Evolutionary conservation across 2,113 vertebrate genomes (phyloP), one percentile per base, ranked within the genome.

Genomic region (Hydropotes inermis): DNA sequence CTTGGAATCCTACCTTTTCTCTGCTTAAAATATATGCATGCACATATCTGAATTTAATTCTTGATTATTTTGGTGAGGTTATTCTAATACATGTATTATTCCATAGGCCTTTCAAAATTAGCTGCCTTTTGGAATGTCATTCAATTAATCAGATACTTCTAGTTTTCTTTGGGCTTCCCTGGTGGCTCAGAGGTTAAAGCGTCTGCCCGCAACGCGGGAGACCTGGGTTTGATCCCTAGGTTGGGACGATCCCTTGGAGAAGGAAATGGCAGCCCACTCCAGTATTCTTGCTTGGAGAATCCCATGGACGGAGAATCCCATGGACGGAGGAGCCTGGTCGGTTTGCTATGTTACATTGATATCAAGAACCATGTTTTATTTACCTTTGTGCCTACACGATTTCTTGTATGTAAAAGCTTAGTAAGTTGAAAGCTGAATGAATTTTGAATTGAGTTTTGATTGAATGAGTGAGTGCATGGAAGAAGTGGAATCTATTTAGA

Each of bases 141-240:
- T 76, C 61, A 91, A 50, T 94, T 55, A 67, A 55, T 97, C 82
- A 95, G 96, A 76, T 95, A 83, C 23, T 94, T 93, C 23, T 91
- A 61, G 16, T 50, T 14, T 3, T 50, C 12, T 50, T 50, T 14
- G 47, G 47, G 47, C 13, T 50, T 50, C 47, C 47, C 47, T 50
- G 12, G 47, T 50, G 47, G 47, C 47, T 50, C 1, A 3, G 47
- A 50, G 47, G 47, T 50, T 50, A 50, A 50, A 50, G 47, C 3
- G 12, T 50, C 47, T 50, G 47, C 12, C 47, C 2, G 47, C 12
- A 50, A 50, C 14, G 47, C 3, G 3, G 47, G 12, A 50, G 12
- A 50, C 47, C 47, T 3, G 47, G 47, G 47, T 50, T 50, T 0
- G 47, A 14, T 50, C 47, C 47, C 47, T 50, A 50, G 47, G 1